These are phyloP conservation scores for Tarsius wallacei DNA, from an alignment of 2,797 vertebrate species.

Conservation along the genomic window DNA sequence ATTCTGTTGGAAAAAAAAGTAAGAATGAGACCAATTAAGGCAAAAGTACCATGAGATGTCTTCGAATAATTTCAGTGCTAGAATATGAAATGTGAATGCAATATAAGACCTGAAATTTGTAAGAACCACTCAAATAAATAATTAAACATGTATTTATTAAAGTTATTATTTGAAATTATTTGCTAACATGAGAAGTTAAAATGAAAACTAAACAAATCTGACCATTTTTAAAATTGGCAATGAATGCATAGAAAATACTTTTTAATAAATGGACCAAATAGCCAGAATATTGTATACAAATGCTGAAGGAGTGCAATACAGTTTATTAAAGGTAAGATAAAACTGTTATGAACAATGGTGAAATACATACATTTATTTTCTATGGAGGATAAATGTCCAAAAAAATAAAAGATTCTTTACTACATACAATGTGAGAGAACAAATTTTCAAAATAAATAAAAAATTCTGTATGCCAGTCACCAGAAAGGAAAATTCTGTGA, in stretches of 20 bases:
- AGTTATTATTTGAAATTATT: slow-evolving; percentile 2
- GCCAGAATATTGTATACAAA: neutral
- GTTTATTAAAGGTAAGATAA: neutral
- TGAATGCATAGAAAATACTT: neutral
- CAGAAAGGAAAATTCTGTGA: neutral
- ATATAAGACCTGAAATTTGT: neutral
- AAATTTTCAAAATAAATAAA: neutral
- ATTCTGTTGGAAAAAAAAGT: neutral
- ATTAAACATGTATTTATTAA: neutral
- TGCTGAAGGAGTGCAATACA: neutral
- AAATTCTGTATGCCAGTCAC: neutral
- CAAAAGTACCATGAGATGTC: neutral
- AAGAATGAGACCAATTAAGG: neutral
- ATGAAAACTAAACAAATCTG: neutral
- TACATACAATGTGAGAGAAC: neutral
- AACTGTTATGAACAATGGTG: neutral
- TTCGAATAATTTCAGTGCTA: slow-evolving; percentile 16
- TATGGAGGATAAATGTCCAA: neutral
- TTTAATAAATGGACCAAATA: neutral
- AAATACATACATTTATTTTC: neutral
- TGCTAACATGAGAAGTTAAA: neutral
- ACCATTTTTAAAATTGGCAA: neutral
- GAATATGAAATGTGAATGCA: neutral
- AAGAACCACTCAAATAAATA: neutral
- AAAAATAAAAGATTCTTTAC: neutral